Percentiles rank a stretch among this genome's conserved stretches.
phyloP scores from a whole-genome alignment of 2,797 vertebrate species.

The Perodicticus potto region DNA sequence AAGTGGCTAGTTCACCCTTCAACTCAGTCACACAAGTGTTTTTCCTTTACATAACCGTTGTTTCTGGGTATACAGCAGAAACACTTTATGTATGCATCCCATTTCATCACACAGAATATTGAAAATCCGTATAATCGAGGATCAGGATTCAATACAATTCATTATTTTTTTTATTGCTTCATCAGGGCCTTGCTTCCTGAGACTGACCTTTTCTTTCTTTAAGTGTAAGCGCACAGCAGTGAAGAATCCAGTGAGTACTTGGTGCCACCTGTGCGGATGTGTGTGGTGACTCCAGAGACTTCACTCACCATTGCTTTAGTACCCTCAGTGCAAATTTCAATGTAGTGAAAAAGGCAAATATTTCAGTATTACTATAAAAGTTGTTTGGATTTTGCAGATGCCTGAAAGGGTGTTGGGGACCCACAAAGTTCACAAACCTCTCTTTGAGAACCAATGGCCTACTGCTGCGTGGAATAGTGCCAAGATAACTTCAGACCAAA shows the following conservation, averaged over 20 bases:
- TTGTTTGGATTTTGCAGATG: conserved; percentile 1
- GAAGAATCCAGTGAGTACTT: neutral
- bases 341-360: neutral
- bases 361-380: conserved; percentile 7
- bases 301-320: neutral
- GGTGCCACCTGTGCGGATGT: neutral
- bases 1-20: neutral
- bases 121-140: neutral
- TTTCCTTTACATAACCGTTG: neutral
- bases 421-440: neutral
- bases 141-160: neutral
- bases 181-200: neutral
- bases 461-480: neutral
- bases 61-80: neutral
- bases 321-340: neutral
- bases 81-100: neutral
- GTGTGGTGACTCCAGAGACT: neutral
- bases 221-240: neutral
- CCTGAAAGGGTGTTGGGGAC: neutral
- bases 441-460: neutral
- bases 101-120: neutral
- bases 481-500: neutral
- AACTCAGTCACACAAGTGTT: neutral
- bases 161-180: neutral
- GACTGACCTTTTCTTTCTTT: neutral